Percentiles rank a stretch among this genome's conserved stretches.
Evolutionary conservation across 2,797 vertebrate species (phyloP).

Genomic region (Amphiprion clarkii): DNA sequence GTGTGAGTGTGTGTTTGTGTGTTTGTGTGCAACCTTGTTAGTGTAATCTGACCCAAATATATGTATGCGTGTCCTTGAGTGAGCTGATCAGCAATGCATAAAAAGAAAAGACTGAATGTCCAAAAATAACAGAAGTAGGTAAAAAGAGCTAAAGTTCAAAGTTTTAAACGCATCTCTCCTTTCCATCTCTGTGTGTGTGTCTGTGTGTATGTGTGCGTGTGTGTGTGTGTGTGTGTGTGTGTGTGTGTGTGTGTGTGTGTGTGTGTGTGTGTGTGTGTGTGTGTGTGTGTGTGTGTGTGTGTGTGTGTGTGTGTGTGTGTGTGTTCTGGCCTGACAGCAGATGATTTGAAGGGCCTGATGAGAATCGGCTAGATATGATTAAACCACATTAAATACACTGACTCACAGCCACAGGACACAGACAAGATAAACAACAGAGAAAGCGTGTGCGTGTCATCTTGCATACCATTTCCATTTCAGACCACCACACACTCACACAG

Average conservation of each 20-base stretch:
- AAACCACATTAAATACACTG: conserved; percentile 38
- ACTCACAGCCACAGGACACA: conserved; percentile 41
- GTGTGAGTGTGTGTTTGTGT: neutral
- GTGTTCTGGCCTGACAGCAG: conserved; percentile 25
- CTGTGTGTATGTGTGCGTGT: no score
- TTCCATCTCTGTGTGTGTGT: neutral
- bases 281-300: neutral
- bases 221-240: neutral
- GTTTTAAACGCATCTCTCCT: neutral
- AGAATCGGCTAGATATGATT: conserved; percentile 48
- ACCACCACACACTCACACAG: conserved; percentile 1
- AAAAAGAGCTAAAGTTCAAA: conserved; percentile 30
- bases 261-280: conserved; percentile 5
- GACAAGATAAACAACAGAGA: conserved; percentile 34
- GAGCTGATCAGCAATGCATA: conserved; percentile 22
- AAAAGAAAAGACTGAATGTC: conserved; percentile 21
- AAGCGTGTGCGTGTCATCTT: conserved; percentile 15
- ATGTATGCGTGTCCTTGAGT: conserved; percentile 25
- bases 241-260: neutral
- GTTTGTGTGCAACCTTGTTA: conserved; percentile 24
- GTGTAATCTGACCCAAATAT: conserved; percentile 30
- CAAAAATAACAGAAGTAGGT: conserved; percentile 45
- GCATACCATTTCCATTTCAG: conserved; percentile 13
- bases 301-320: conserved; percentile 3
- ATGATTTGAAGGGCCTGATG: conserved; percentile 46